Percentiles rank a stretch among this genome's conserved stretches.
phyloP scores from a whole-genome alignment of 2,113 vertebrate species.

The Neodon shergylaensis region DNA sequence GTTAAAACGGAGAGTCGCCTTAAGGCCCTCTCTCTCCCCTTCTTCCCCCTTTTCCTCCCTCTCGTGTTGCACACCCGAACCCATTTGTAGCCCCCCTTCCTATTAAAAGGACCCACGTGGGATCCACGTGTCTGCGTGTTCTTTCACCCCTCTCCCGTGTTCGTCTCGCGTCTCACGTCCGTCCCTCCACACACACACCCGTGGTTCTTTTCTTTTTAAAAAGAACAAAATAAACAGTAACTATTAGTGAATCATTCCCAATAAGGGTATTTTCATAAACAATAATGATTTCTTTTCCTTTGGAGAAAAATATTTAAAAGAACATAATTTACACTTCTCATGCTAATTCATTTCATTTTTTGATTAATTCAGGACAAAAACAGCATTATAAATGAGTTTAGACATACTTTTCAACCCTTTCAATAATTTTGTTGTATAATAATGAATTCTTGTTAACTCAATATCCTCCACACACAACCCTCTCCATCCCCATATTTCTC shows the following conservation, averaged over 20 bases:
- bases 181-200: too few relatives aligned
- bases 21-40: too few relatives aligned
- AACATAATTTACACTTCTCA: neutral
- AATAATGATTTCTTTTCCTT: neutral
- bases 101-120: too few relatives aligned
- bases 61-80: too few relatives aligned
- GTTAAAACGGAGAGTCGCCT: too few relatives aligned
- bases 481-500: neutral
- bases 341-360: neutral
- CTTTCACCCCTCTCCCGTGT: too few relatives aligned
- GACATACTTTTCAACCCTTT: neutral
- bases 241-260: neutral
- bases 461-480: neutral
- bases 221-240: too few relatives aligned
- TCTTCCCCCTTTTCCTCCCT: too few relatives aligned
- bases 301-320: neutral
- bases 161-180: too few relatives aligned
- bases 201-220: too few relatives aligned
- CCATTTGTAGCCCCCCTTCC: too few relatives aligned
- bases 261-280: neutral
- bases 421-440: neutral
- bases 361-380: neutral
- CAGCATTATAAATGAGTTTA: neutral
- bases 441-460: neutral
- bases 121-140: too few relatives aligned